A percentile compares a stretch with the other conserved stretches of the same genome.
Conservation (phyloP, 2,797 vertebrate species). For the Oreochromis grahami region DNA sequence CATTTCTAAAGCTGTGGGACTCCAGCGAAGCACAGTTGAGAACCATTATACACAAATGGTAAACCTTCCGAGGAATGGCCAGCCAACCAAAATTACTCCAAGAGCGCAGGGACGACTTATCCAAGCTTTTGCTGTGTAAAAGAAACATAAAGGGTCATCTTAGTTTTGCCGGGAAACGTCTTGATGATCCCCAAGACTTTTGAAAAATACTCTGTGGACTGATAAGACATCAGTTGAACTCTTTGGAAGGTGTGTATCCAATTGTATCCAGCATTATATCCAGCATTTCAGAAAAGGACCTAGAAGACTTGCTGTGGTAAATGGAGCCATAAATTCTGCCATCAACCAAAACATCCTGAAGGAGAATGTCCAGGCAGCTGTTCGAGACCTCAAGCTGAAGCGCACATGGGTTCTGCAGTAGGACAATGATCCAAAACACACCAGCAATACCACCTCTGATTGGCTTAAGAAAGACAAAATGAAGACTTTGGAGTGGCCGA, state of each 20-base stretch:
- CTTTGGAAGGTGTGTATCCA: background rate
- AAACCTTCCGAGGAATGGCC: background rate
- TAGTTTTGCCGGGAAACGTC: background rate
- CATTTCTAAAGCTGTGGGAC: background rate
- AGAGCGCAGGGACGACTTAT: background rate
- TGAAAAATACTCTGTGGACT: too few relatives aligned
- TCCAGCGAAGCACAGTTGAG: background rate
- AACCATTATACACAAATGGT: background rate
- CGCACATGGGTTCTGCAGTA: accelerated
- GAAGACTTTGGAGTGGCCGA: background rate
- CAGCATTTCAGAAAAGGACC: background rate
- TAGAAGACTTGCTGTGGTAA: background rate
- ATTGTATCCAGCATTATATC: background rate
- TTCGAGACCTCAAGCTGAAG: accelerated
- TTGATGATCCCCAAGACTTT: too few relatives aligned
- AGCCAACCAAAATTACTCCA: background rate
- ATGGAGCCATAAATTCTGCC: background rate
- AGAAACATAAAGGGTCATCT: background rate
- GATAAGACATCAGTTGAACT: accelerated
- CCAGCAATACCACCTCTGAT: accelerated
- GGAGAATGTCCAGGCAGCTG: background rate
- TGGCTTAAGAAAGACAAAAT: background rate
- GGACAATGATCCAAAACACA: accelerated
- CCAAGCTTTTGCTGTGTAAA: background rate
- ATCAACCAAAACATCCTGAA: background rate